phyloP scores from a whole-genome alignment of 2,888 invertebrate genomes.

The Ochropleura plecta region DNA sequence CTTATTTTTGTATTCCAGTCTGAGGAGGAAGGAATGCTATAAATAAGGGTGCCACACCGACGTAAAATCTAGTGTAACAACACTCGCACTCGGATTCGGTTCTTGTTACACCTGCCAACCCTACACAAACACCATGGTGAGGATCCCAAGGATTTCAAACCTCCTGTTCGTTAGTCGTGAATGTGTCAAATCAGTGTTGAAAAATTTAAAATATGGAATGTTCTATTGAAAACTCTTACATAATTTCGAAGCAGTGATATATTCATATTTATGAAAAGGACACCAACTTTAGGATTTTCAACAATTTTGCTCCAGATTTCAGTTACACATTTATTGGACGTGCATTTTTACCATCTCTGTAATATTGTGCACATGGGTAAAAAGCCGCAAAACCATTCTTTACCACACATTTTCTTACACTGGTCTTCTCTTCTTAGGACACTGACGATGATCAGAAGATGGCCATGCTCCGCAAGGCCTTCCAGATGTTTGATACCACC shows the following conservation, averaged over 20 bases:
- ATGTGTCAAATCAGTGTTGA: conserved; percentile 60
- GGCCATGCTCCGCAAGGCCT: conserved; percentile 98
- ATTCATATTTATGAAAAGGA: conserved; percentile 16
- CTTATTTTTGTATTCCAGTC: conserved; percentile 89
- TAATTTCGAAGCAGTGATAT: conserved; percentile 43
- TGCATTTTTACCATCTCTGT: not conserved
- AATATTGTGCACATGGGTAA: conserved; percentile 8
- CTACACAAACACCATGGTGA: conserved; percentile 86
- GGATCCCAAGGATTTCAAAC: conserved; percentile 70
- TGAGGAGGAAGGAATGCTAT: conserved; percentile 82
- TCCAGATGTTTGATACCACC: conserved; percentile 99
- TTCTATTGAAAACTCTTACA: conserved; percentile 22
- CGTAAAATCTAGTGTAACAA: conserved; percentile 88
- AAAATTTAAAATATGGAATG: not conserved
- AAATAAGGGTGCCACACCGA: conserved; percentile 87
- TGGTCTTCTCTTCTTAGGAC: conserved; percentile 76
- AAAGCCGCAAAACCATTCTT: not conserved
- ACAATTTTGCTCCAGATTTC: not conserved
- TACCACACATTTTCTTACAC: conserved; percentile 11
- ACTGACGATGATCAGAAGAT: conserved; percentile 94
- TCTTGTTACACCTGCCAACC: conserved; percentile 87
- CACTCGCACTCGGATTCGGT: conserved; percentile 90
- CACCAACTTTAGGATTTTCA: not conserved
- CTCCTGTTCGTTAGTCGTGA: conserved; percentile 65
- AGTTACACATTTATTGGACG: not conserved